Percentiles rank a stretch among this genome's conserved stretches.
These are phyloP conservation scores for Artibeus jamaicensis DNA, from an alignment of 2,797 vertebrate species.

Conservation along the genomic window DNA sequence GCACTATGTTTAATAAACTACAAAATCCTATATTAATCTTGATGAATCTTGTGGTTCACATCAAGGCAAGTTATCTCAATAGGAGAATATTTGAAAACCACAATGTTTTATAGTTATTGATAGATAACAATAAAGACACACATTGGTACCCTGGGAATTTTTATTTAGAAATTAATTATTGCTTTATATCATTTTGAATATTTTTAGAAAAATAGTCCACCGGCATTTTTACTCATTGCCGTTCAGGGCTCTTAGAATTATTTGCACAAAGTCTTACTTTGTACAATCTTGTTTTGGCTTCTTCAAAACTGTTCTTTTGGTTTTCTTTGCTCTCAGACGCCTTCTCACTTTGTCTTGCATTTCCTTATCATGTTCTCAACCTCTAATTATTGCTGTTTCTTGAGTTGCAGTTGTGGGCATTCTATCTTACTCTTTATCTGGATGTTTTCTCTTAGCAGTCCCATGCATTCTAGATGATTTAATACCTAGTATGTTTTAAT, in stretches of 20 bases:
- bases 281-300: not conserved
- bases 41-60: not conserved
- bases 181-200: not conserved
- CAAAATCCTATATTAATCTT: not conserved
- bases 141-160: not conserved
- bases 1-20: not conserved
- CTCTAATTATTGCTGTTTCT: not conserved
- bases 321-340: not conserved
- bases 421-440: not conserved
- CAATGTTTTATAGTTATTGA: not conserved
- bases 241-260: not conserved
- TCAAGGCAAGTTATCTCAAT: not conserved
- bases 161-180: not conserved
- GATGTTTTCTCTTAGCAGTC: not conserved
- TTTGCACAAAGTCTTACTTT: not conserved
- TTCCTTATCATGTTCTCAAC: not conserved
- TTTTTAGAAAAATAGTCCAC: not conserved
- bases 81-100: not conserved
- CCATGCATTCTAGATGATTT: not conserved
- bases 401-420: not conserved
- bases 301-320: fast-evolving
- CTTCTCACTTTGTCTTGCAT: not conserved
- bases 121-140: not conserved
- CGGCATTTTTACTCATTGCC: not conserved
- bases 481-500: not conserved